Percentiles rank a stretch among this genome's conserved stretches.
phyloP scores from a whole-genome alignment of 1,140 invertebrate genomes.

The Drosophila guanche region DNA sequence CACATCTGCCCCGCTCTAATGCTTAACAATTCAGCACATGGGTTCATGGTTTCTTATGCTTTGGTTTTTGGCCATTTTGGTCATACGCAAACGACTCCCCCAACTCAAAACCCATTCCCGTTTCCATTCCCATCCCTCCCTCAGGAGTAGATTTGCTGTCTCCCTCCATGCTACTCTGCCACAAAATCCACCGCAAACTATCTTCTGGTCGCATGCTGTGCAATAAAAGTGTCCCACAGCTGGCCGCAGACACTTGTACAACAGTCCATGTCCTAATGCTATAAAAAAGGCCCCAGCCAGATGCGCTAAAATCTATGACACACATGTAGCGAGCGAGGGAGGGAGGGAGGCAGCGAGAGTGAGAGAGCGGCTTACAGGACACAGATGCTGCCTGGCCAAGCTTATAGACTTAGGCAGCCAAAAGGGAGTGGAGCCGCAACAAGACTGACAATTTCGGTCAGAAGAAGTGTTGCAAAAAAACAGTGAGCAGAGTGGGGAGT shows the following conservation, averaged over 20 bases:
- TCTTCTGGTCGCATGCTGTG: slow-evolving; percentile 73
- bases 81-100: slow-evolving; percentile 60
- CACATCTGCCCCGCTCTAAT: slow-evolving; percentile 20
- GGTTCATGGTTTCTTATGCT: slow-evolving; percentile 34
- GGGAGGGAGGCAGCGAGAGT: not conserved
- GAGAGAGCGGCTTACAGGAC: slow-evolving; percentile 29
- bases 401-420: slow-evolving; percentile 62
- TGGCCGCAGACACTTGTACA: slow-evolving; percentile 66
- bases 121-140: slow-evolving; percentile 21
- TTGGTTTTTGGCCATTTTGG: slow-evolving; percentile 49
- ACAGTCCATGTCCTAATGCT: slow-evolving; percentile 67
- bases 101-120: slow-evolving; percentile 25
- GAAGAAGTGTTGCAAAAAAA: slow-evolving; percentile 56
- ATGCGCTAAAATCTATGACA: slow-evolving; percentile 59
- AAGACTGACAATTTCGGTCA: slow-evolving; percentile 71
- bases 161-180: slow-evolving; percentile 51
- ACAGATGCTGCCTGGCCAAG: slow-evolving; percentile 62
- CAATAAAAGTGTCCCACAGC: slow-evolving; percentile 73
- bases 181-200: slow-evolving; percentile 79
- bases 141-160: slow-evolving; percentile 1
- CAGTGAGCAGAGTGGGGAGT: slow-evolving; percentile 9
- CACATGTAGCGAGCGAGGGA: no score
- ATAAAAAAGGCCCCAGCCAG: slow-evolving; percentile 69
- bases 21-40: slow-evolving; percentile 80
- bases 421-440: slow-evolving; percentile 26